Conservation (phyloP, 37 sponge, comb jelly and placozoan species). For the Petrosia ficiformis region DNA sequence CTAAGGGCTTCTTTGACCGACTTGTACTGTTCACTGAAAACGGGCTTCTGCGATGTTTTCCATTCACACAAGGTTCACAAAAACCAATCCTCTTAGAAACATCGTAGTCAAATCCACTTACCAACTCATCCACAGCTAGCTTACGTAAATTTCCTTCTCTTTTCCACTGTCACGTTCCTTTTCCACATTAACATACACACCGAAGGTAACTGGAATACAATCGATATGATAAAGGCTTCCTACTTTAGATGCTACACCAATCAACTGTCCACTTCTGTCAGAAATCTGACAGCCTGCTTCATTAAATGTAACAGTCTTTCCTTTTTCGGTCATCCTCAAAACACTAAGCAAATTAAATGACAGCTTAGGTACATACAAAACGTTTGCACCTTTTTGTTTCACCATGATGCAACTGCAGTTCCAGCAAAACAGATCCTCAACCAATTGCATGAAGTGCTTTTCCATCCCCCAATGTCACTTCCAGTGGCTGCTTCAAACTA, state of each 20-base stretch:
- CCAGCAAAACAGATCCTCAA: slow-evolving; percentile 22
- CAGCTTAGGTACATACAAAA: slow-evolving; percentile 56
- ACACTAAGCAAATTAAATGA: slow-evolving; percentile 57
- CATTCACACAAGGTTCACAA: no score
- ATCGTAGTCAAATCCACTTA: no score
- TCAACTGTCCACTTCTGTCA: neutral
- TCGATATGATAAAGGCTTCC: neutral
- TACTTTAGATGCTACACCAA: neutral
- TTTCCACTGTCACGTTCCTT: no score
- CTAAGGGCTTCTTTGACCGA: no score
- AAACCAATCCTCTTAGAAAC: no score
- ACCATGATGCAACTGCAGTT: slow-evolving; percentile 19
- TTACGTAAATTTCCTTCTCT: no score
- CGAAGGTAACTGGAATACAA: no score
- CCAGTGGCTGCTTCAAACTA: slow-evolving; percentile 6
- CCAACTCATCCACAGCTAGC: no score
- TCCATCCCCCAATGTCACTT: slow-evolving; percentile 57
- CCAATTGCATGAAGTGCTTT: slow-evolving; percentile 23
- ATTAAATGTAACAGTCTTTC: neutral
- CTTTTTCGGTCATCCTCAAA: slow-evolving; percentile 8
- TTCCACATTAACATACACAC: no score
- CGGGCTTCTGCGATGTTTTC: no score
- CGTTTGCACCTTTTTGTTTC: slow-evolving; percentile 22
- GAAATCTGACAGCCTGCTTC: neutral
- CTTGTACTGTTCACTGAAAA: no score